Evolutionary conservation across 2,888 invertebrate species (phyloP).

Genomic region (Agrotis exclamationis): DNA sequence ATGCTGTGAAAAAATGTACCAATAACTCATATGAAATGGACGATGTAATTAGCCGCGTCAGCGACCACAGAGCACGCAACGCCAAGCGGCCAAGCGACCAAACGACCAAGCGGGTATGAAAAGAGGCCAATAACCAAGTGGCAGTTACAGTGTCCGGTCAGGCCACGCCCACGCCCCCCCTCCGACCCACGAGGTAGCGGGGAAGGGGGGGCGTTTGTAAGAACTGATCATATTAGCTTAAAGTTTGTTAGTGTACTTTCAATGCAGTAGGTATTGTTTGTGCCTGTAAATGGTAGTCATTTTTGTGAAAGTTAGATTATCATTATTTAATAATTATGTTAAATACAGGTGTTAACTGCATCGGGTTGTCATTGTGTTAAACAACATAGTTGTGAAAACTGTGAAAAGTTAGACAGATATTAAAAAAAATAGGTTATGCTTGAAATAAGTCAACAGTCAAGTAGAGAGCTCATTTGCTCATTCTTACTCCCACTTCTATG

Average conservation of each 20-base stretch:
- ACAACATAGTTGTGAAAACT: too few relatives aligned
- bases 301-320: too few relatives aligned
- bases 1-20: neutral
- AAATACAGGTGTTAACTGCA: too few relatives aligned
- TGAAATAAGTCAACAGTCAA: too few relatives aligned
- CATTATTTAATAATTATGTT: too few relatives aligned
- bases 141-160: slow-evolving; percentile 67
- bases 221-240: slow-evolving; percentile 57
- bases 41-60: neutral
- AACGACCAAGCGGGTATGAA: slow-evolving; percentile 13
- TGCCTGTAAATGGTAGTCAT: too few relatives aligned
- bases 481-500: too few relatives aligned
- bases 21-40: slow-evolving; percentile 11
- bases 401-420: too few relatives aligned
- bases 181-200: slow-evolving; percentile 17
- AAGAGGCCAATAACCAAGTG: slow-evolving; percentile 71
- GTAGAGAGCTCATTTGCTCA: too few relatives aligned
- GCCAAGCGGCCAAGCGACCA: slow-evolving; percentile 11
- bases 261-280: neutral
- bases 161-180: slow-evolving; percentile 62
- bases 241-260: slow-evolving; percentile 55
- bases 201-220: slow-evolving; percentile 19
- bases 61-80: slow-evolving; percentile 4
- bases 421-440: too few relatives aligned
- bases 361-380: too few relatives aligned